phyloP scores from a whole-genome alignment of 2,888 invertebrate genomes.

The Scaptomyza caliginosa region DNA sequence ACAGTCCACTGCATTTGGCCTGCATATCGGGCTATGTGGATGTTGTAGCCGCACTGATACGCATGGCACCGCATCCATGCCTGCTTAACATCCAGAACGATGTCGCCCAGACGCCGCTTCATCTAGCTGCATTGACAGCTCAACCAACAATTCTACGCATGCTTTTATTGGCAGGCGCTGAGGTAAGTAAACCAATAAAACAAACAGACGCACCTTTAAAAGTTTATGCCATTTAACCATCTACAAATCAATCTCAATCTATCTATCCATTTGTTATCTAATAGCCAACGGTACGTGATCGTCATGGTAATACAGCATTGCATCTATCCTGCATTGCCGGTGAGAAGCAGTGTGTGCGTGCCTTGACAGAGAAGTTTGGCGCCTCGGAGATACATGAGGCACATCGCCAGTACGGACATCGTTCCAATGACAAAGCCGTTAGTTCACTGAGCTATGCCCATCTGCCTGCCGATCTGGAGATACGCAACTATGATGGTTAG shows the following conservation, averaged over 20 bases:
- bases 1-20: constrained; percentile 93
- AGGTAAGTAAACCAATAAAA: constrained; percentile 75
- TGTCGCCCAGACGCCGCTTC: constrained; percentile 92
- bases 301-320: constrained; percentile 92
- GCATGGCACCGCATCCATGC: constrained; percentile 90
- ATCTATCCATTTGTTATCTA: constrained; percentile 5
- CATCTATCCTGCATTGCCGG: constrained; percentile 92
- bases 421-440: constrained; percentile 81
- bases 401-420: constrained; percentile 82
- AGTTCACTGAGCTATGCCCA: constrained; percentile 80
- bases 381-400: constrained; percentile 84
- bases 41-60: constrained; percentile 90
- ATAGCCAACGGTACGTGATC: constrained; percentile 87
- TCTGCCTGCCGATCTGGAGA: constrained; percentile 88
- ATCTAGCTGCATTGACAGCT: constrained; percentile 92
- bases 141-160: constrained; percentile 90
- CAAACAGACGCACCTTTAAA: not conserved
- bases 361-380: constrained; percentile 89
- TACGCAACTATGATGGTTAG: constrained; percentile 94
- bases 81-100: constrained; percentile 92
- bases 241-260: not conserved
- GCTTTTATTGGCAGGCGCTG: constrained; percentile 92
- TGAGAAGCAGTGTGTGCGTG: constrained; percentile 89
- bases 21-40: constrained; percentile 91
- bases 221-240: not conserved